Evolutionary conservation across 2,797 vertebrate genomes (phyloP).

Genomic region (Cryptoprocta ferox): DNA sequence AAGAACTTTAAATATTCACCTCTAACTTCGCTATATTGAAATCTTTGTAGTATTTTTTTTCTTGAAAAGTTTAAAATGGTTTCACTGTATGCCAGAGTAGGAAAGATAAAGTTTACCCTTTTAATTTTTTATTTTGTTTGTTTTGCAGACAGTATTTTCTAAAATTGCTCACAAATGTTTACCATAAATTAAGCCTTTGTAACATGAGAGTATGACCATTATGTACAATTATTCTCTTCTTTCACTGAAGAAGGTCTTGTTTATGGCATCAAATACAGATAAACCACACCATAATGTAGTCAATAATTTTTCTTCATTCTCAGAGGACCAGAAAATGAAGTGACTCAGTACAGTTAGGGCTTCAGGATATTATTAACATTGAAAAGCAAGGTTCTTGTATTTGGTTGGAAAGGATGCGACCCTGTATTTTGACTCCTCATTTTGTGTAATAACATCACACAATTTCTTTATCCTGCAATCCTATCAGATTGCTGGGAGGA

Average conservation of each 20-base stretch:
- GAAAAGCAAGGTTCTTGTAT: neutral
- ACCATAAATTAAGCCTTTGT: conserved; percentile 64
- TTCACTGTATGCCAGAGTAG: neutral
- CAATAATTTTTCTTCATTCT: conserved; percentile 44
- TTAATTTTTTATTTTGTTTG: conserved; percentile 53
- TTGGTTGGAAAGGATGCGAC: conserved; percentile 24
- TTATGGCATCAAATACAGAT: conserved; percentile 51
- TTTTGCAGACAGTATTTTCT: conserved; percentile 30
- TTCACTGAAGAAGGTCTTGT: conserved; percentile 28
- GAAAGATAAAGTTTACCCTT: neutral
- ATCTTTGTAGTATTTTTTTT: neutral
- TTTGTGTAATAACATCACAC: neutral
- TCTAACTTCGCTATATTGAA: neutral
- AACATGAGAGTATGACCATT: conserved; percentile 25
- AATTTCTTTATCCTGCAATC: neutral
- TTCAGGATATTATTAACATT: conserved; percentile 41
- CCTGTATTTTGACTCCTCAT: neutral
- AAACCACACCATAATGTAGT: conserved; percentile 49
- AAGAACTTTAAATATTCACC: neutral
- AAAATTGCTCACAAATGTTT: conserved; percentile 51
- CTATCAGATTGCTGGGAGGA: neutral
- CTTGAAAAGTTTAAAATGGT: conserved; percentile 3
- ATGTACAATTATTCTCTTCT: conserved; percentile 37
- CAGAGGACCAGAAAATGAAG: conserved; percentile 48
- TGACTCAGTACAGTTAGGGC: neutral